Evolutionary conservation across 2,888 invertebrate genomes (phyloP), one percentile per base, ranked within the genome.

Genomic region (Alviniconcha strummeri): DNA sequence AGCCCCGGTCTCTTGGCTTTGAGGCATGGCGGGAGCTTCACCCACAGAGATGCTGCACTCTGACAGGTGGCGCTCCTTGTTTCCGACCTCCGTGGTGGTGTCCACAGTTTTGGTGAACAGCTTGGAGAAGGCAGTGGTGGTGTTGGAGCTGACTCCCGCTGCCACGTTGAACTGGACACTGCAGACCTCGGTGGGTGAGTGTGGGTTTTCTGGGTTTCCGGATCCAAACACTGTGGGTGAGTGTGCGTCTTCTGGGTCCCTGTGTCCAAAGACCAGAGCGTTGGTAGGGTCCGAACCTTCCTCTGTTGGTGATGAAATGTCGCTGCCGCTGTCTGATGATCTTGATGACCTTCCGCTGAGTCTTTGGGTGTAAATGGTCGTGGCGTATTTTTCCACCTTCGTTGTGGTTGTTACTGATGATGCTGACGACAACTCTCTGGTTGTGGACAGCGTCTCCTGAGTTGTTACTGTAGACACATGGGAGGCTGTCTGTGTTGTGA

Each of bases 91-190:
- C 5, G 74, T 72, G 56, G 7, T 72, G 52, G 82, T n/a, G 64
- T 82, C 82, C 52, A 82, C 82, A 52, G 82, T 82, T 57, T 82
- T 82, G 76, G 64, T 67, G 82, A 82, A 82, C 82, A 82, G 60
- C 57, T 82, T 82, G n/a, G 82, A 82, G 74, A 67, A 76, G 5
- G 76, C 82, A 9, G 82, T 82, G 8, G 82, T 82, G 36, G 82
- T 76, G 76, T 52, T 82, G 52, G 74, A 72, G n/a, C 15, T 19
- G 11, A 67, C 17, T 17, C 79, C 79, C 2, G 67, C 79, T 17
- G 79, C 79, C 17, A 79, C 79, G 52, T 52, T 67, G 9, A 79
- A 60, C 79, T 60, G 64, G n/a, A 79, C 67, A 9, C 79, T 79
- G 79, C 79, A 79, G 79, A 79, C 19, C 19, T 79, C 15, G 5